Conservation (phyloP, 2,113 vertebrate genomes). For the Prochilodus magdalenae region DNA sequence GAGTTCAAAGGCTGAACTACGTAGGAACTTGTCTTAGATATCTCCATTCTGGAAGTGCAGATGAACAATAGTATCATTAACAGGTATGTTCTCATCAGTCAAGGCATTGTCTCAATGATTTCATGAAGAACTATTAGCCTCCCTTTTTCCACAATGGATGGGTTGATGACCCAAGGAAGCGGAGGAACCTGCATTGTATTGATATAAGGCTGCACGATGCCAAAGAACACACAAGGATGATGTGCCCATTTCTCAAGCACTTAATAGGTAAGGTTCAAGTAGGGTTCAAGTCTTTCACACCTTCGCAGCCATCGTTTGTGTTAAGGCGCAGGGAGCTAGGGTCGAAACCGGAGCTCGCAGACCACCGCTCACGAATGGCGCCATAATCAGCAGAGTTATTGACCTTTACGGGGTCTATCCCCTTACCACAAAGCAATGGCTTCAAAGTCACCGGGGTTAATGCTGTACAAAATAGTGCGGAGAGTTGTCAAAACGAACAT, state of each 20-base stretch:
- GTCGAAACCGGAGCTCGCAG: constrained; percentile 60
- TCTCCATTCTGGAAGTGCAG: neutral
- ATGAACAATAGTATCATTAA: neutral
- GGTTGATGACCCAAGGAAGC: neutral
- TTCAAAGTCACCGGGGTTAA: constrained; percentile 77
- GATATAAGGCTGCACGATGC: constrained; percentile 8
- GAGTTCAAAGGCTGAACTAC: neutral
- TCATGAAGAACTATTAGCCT: neutral
- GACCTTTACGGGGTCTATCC: constrained; percentile 66
- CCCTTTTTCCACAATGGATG: neutral
- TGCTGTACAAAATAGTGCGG: constrained; percentile 71
- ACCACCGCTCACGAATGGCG: constrained; percentile 66
- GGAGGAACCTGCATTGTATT: neutral
- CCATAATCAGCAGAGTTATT: constrained; percentile 65
- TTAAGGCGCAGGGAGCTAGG: constrained; percentile 24
- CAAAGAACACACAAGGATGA: constrained; percentile 21
- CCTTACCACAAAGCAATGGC: constrained; percentile 51
- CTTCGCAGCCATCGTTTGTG: constrained; percentile 26
- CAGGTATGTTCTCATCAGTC: neutral
- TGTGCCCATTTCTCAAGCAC: constrained; percentile 23
- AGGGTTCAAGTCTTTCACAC: constrained; percentile 48
- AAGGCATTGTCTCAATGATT: neutral
- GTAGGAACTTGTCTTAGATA: neutral
- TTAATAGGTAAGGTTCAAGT: constrained; percentile 43
- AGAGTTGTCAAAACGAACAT: constrained; percentile 81